Conservation (phyloP, 2,888 invertebrate species). For the Stenchaetothrips biformis region DNA sequence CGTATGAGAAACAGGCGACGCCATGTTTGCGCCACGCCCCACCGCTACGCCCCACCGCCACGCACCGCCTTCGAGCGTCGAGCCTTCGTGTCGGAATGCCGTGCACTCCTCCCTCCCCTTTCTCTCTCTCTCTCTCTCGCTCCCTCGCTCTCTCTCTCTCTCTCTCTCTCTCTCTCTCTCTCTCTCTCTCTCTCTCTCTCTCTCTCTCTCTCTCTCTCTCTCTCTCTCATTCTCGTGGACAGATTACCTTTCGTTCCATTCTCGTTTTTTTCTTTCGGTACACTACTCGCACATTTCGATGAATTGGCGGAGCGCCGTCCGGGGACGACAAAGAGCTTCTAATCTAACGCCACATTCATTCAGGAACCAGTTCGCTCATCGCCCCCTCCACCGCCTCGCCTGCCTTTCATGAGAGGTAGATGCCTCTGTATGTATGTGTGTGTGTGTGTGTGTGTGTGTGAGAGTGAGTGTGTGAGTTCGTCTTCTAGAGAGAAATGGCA, state of each 20-base stretch:
- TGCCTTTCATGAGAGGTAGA: too few relatives aligned
- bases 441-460: too few relatives aligned
- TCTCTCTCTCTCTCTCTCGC: neutral
- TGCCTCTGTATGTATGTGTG: too few relatives aligned
- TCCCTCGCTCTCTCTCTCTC: neutral
- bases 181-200: neutral
- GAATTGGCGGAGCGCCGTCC: conserved; percentile 1
- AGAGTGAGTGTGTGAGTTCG: too few relatives aligned
- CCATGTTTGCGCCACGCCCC: neutral
- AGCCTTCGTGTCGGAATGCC: conserved; percentile 7
- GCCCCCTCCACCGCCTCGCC: neutral
- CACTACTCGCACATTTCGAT: conserved; percentile 18
- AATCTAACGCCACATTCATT: neutral
- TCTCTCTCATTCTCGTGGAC: neutral
- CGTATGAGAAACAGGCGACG: neutral
- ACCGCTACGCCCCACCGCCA: neutral
- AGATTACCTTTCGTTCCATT: neutral
- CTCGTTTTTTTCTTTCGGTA: neutral
- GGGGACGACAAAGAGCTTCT: neutral
- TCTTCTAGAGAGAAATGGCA: conserved; percentile 9
- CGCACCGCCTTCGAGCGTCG: neutral
- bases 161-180: neutral
- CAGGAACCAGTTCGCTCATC: neutral
- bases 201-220: neutral
- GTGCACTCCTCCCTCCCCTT: neutral